Conservation (phyloP, 2,888 invertebrate species). For the Digitonthophagus gazella region DNA sequence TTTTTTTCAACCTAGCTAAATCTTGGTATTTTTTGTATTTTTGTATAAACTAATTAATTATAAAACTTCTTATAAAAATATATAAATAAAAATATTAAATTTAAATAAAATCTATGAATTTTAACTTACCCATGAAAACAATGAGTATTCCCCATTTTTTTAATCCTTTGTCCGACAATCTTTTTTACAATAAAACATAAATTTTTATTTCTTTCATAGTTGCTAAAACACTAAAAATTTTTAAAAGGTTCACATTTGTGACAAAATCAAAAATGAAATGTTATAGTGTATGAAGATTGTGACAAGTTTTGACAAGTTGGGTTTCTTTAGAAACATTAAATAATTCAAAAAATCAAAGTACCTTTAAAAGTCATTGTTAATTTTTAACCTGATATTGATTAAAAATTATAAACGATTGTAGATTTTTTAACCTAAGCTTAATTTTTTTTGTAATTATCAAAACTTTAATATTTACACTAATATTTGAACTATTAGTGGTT, state of each 20-base stretch:
- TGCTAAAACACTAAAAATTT: neutral
- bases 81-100: slow-evolving; percentile 7
- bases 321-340: too few relatives aligned
- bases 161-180: neutral
- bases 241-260: neutral
- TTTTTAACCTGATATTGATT: too few relatives aligned
- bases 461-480: too few relatives aligned
- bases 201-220: neutral
- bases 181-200: neutral
- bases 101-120: neutral
- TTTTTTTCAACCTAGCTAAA: too few relatives aligned
- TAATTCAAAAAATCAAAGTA: too few relatives aligned
- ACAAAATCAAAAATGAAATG: neutral
- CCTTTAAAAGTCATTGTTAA: too few relatives aligned
- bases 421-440: too few relatives aligned
- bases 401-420: too few relatives aligned
- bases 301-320: too few relatives aligned
- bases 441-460: too few relatives aligned
- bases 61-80: neutral
- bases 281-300: too few relatives aligned
- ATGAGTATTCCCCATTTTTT: slow-evolving; percentile 24
- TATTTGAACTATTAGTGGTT: too few relatives aligned
- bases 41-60: slow-evolving; percentile 3
- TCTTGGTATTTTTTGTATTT: slow-evolving; percentile 5
- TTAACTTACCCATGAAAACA: slow-evolving; percentile 23